phyloP scores from a whole-genome alignment of 2,888 invertebrate genomes.

The Phyllotreta striolata region DNA sequence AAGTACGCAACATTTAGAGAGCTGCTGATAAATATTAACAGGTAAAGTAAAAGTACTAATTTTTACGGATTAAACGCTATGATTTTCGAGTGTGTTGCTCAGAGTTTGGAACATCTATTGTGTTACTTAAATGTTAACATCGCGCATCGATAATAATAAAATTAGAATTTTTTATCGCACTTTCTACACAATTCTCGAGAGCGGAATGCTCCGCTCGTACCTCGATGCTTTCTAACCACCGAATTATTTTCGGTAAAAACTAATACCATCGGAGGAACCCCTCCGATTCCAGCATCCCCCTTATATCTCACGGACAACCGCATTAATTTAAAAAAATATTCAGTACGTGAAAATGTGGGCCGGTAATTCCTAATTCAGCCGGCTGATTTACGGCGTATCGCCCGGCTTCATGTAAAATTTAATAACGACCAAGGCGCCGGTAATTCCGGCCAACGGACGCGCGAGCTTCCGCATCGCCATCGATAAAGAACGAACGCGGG shows the following conservation, averaged over 20 bases:
- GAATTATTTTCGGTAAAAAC: too few species aligned
- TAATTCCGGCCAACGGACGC: slow-evolving; percentile 47
- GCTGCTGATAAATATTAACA: slow-evolving; percentile 1
- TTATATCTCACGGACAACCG: slow-evolving; percentile 1
- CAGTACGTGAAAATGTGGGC: slow-evolving; percentile 38
- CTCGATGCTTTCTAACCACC: too few species aligned
- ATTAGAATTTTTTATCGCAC: too few species aligned
- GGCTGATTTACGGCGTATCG: slow-evolving; percentile 52
- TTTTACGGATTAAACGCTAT: neutral
- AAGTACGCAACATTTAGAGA: slow-evolving; percentile 1
- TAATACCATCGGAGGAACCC: too few species aligned
- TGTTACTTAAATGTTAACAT: too few species aligned
- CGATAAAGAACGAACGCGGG: slow-evolving; percentile 19
- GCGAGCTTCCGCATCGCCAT: slow-evolving; percentile 38
- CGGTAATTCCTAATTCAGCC: slow-evolving; percentile 53
- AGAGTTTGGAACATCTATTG: too few species aligned
- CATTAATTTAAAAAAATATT: slow-evolving; percentile 33
- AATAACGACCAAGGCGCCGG: slow-evolving; percentile 50
- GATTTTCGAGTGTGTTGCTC: too few species aligned
- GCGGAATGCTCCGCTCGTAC: too few species aligned
- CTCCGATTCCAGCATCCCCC: slow-evolving; percentile 1
- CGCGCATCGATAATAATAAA: too few species aligned
- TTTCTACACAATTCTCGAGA: too few species aligned
- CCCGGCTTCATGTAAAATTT: slow-evolving; percentile 53
- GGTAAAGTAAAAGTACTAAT: slow-evolving; percentile 2